phyloP scores from a whole-genome alignment of 2,797 vertebrate genomes.

The Onychomys leucogaster region DNA sequence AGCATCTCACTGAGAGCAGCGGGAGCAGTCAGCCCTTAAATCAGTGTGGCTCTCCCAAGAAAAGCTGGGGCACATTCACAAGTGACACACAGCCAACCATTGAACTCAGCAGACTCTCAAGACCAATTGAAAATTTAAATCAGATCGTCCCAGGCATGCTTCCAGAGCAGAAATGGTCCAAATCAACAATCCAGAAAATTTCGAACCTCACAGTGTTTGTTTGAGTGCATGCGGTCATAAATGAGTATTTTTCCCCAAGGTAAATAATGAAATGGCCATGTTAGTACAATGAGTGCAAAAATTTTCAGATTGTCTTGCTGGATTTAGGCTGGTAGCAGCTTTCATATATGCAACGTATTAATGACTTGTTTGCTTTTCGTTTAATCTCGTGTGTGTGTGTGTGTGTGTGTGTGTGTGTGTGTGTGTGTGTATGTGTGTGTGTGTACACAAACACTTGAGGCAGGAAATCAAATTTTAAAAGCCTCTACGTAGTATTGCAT shows the following conservation, averaged over 20 bases:
- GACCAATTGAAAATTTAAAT: conserved; percentile 43
- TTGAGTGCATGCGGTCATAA: background rate
- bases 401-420: background rate
- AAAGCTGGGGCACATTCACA: background rate
- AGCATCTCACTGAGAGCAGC: background rate
- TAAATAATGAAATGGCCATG: conserved; percentile 27
- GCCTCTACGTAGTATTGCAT: background rate
- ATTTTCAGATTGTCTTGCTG: background rate
- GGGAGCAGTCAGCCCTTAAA: conserved; percentile 27
- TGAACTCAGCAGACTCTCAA: conserved; percentile 47
- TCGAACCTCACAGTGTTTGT: conserved; percentile 22
- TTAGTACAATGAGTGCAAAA: background rate
- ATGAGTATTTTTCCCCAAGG: background rate
- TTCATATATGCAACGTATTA: background rate
- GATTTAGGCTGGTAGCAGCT: background rate
- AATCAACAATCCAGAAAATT: conserved; percentile 23
- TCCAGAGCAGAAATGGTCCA: background rate
- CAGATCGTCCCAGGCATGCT: conserved; percentile 53
- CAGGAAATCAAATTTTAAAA: conserved; percentile 53
- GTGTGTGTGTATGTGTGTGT: fast-evolving
- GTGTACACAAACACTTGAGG: conserved; percentile 30
- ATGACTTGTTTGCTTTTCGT: background rate
- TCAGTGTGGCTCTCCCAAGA: background rate
- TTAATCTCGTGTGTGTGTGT: background rate
- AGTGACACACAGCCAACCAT: conserved; percentile 64